These are phyloP conservation scores for Oxyura jamaicensis DNA, from an alignment of 2,113 vertebrate genomes.

Conservation along the genomic window DNA sequence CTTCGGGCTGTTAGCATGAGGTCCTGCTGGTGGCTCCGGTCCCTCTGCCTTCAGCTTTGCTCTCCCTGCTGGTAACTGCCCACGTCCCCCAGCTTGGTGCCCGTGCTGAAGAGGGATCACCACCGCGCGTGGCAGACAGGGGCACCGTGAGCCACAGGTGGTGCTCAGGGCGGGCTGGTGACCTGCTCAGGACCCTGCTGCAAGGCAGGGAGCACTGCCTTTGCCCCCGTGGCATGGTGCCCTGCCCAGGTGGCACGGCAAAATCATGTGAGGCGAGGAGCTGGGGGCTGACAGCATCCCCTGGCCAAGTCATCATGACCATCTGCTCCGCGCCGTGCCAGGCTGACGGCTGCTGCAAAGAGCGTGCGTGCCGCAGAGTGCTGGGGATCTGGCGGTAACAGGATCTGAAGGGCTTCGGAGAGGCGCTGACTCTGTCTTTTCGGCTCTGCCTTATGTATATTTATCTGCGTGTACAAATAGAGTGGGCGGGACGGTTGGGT, in stretches of 20 bases:
- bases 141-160: not conserved
- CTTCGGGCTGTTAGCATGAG: not conserved
- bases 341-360: constrained; percentile 9
- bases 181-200: not conserved
- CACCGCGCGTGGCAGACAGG: rapidly evolving
- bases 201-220: not conserved
- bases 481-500: not conserved
- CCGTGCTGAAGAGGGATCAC: rapidly evolving
- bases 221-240: not conserved
- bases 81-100: rapidly evolving
- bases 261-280: constrained; percentile 45
- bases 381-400: constrained; percentile 34
- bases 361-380: not conserved
- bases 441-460: not conserved
- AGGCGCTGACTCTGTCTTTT: constrained; percentile 54
- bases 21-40: not conserved
- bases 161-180: not conserved
- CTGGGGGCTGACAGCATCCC: constrained; percentile 30
- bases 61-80: not conserved
- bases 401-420: constrained; percentile 22
- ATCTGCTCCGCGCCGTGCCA: constrained; percentile 63
- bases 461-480: not conserved
- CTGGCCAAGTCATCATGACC: constrained; percentile 60
- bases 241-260: constrained; percentile 68
- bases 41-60: not conserved